Evolutionary conservation across 2,888 invertebrate genomes (phyloP), one percentile per base, ranked within the genome.

Genomic region (Ephialtes manifestator): DNA sequence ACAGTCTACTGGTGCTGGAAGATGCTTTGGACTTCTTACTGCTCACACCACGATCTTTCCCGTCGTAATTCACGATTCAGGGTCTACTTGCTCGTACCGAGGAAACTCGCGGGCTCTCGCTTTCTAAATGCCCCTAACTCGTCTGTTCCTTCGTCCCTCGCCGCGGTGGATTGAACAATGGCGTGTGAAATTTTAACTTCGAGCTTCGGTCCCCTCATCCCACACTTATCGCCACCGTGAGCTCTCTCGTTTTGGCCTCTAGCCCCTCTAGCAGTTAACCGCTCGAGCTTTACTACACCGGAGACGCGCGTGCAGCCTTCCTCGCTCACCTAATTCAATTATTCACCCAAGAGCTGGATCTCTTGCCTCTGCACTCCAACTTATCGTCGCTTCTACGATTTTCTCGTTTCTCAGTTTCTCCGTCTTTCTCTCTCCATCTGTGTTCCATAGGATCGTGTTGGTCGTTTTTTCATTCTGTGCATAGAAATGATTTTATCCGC

Each of bases 121-220:
- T 89, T 92, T 91, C 92, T 92, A 93, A 93, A 91, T 92, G 92
- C 92, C 91, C 89, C 91, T 89, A 92, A 93, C 93, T 92, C 91
- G 75, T 77, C 90, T 92, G 91, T 92, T 92, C 91, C 92, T 93
- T 89, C 90, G 87, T 87, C 90, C 67, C 48, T 39, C 63, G 71
- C 65, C 70, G 68, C 76, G 28, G 55, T 53, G 58, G 90, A 92
- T 93, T 91, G 92, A 93, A 93, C 93, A 92, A 93, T 93, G 93
- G 92, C 92, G 92, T 92, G 92, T 93, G 92, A 93, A 93, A 93
- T 93, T 93, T 93, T 92, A 93, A 93, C 92, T 93, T 91, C 91
- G 91, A 92, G 92, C 91, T 90, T 79, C 51, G 65, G 76, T 55
- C 83, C 83, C 20, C 76, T 65, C 58, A 39, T 75, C 70, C 67